Base-by-base conservation (phyloP, 1,140 invertebrate species). In the Lamellibrachia luymesi region DNA sequence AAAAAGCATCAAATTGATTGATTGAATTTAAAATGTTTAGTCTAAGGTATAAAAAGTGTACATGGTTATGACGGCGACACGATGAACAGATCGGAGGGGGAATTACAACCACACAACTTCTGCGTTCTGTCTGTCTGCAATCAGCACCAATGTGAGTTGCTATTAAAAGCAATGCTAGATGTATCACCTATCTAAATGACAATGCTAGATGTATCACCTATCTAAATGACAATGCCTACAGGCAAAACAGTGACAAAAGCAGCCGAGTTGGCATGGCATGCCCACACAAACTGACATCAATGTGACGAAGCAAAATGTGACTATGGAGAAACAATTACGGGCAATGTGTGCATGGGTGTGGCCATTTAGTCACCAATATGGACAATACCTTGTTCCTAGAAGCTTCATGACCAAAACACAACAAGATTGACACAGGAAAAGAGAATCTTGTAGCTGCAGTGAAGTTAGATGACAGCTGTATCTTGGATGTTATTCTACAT, bases 111-210 rank as follows among this genome's bases (percentile, higher is more conserved):
- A 8, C 52, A 17, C 52, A 4, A 80, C 6, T 80, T 2, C 4
- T 80, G 64, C 13, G 13, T 17, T 22, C 64, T 80, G 38, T 80
- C 64, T 22, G 64, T 22, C 17, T 80, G 64, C 64, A 80, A 2
- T 80, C 64, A 80, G 64, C 64, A 17, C 64, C 13, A 80, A 80
- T 80, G 64, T 80, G 13, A 80, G 64, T 80, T 80, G 13, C 13
- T 80, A 80, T 80, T 80, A 80, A 80, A 80, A 80, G 64, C 64
- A 80, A 22, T 17, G 64, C 17, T 80, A 80, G 64, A 80, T 80
- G 64, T 80, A 80, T 80, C 64, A 80, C 64, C 64, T 80, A 80
- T 80, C 64, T 80, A 80, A 80, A n/a, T n/a, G n/a, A n/a, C 64
- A 80, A 22, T 13, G 64, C 17, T 80, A 80, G 64, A 80, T 80